These are phyloP conservation scores for Epinephelus moara DNA, from an alignment of 2,113 vertebrate species.

Conservation along the genomic window DNA sequence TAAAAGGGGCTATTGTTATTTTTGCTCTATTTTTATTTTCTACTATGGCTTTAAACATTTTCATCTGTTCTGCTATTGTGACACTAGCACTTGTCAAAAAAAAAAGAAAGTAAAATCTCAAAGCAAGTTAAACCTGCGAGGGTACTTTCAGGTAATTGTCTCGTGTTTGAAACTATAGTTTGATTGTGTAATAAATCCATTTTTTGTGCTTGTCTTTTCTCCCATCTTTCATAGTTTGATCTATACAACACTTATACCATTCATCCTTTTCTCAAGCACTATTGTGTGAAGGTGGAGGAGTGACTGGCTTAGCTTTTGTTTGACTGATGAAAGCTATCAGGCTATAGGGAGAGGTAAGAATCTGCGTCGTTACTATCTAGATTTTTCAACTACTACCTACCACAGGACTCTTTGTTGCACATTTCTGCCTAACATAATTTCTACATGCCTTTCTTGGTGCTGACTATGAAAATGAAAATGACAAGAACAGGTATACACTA, in stretches of 20 bases:
- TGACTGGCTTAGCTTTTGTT: constrained; percentile 46
- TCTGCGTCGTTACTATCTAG: constrained; percentile 14
- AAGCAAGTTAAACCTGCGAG: constrained; percentile 9
- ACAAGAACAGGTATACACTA: background rate
- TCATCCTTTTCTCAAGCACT: constrained; percentile 45
- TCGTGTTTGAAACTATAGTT: background rate
- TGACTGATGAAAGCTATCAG: constrained; percentile 52
- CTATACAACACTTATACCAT: constrained; percentile 44
- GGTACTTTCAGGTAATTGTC: constrained; percentile 22
- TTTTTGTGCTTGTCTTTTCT: constrained; percentile 2
- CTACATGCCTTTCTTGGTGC: background rate
- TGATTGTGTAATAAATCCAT: constrained; percentile 22
- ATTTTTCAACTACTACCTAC: constrained; percentile 32
- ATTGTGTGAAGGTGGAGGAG: constrained; percentile 43
- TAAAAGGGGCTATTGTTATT: no score
- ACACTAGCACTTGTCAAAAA: background rate
- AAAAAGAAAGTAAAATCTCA: background rate
- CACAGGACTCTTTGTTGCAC: constrained; percentile 1
- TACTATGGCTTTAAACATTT: background rate
- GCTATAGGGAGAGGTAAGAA: constrained; percentile 39
- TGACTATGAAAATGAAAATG: constrained; percentile 3
- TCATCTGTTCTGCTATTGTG: background rate
- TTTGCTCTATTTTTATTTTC: background rate
- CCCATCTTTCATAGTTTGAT: background rate
- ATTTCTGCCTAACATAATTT: background rate